These are phyloP conservation scores for Helobdella robusta DNA, from an alignment of 2,888 invertebrate genomes.

Conservation along the genomic window DNA sequence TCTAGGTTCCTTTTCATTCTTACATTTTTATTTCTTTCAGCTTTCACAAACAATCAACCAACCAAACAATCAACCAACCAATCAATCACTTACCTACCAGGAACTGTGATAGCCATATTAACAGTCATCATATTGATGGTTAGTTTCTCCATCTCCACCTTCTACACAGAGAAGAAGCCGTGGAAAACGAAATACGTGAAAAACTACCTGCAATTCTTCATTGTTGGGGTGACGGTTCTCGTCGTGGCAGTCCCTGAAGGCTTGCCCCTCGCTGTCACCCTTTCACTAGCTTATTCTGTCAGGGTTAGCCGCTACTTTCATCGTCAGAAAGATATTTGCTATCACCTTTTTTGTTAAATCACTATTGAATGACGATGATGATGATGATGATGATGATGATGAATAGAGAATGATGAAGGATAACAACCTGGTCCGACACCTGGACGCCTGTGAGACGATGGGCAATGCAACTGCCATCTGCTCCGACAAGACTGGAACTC, in stretches of 20 bases:
- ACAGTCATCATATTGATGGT: constrained; percentile 91
- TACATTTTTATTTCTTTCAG: too few species aligned
- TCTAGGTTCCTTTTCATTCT: too few species aligned
- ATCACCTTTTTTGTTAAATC: too few species aligned
- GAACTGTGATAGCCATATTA: constrained; percentile 79
- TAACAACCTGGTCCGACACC: constrained; percentile 95
- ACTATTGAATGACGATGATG: too few species aligned
- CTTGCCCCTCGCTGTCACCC: constrained; percentile 90
- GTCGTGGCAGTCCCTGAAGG: constrained; percentile 99
- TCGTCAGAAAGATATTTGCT: too few species aligned
- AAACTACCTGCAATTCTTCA: constrained; percentile 88
- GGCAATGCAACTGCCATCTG: constrained; percentile 99
- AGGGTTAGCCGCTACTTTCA: constrained; percentile 64
- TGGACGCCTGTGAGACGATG: constrained; percentile 99
- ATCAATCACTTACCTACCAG: too few species aligned
- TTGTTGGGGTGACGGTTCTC: constrained; percentile 98
- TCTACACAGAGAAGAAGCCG: constrained; percentile 65
- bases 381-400: too few species aligned
- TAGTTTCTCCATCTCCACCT: constrained; percentile 83
- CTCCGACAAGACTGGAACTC: constrained; percentile 97
- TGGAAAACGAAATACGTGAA: constrained; percentile 57
- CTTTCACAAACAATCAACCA: too few species aligned
- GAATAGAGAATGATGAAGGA: constrained; percentile 96
- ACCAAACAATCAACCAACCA: too few species aligned
- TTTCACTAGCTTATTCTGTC: constrained; percentile 96